Percentiles rank a stretch among this genome's conserved stretches.
phyloP scores from a whole-genome alignment of 2,113 vertebrate species.

The Lamprotornis superbus region DNA sequence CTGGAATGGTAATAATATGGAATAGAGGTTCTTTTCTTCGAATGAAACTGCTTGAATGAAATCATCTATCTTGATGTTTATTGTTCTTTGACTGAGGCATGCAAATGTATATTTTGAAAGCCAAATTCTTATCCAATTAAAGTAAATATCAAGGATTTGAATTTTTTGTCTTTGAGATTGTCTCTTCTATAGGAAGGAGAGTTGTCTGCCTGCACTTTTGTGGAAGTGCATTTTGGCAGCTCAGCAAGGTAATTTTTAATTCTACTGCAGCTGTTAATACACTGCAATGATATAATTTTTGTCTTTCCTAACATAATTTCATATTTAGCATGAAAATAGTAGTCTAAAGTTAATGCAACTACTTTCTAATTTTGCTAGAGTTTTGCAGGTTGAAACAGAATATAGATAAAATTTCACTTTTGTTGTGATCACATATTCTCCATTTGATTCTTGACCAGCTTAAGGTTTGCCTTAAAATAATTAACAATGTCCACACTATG shows the following conservation, averaged over 20 bases:
- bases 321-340: not conserved
- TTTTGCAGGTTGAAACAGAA: not conserved
- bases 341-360: not conserved
- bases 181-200: not conserved
- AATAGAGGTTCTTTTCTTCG: not conserved
- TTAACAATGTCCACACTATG: not conserved
- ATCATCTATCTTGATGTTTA: not conserved
- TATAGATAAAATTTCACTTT: not conserved
- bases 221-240: not conserved
- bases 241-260: not conserved
- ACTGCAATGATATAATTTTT: not conserved
- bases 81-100: slow-evolving; percentile 37
- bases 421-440: not conserved
- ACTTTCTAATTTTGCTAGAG: not conserved
- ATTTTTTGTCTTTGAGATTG: not conserved
- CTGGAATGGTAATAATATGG: slow-evolving; percentile 12
- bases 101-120: slow-evolving; percentile 18
- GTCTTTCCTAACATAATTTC: not conserved
- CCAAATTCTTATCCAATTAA: slow-evolving; percentile 17
- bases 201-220: not conserved
- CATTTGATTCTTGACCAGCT: not conserved
- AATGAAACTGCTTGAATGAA: slow-evolving; percentile 10
- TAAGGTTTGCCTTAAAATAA: not conserved
- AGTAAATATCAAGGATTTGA: not conserved
- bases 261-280: not conserved